Base-by-base conservation (phyloP, 1,140 invertebrate species). In the Metaphire vulgaris region DNA sequence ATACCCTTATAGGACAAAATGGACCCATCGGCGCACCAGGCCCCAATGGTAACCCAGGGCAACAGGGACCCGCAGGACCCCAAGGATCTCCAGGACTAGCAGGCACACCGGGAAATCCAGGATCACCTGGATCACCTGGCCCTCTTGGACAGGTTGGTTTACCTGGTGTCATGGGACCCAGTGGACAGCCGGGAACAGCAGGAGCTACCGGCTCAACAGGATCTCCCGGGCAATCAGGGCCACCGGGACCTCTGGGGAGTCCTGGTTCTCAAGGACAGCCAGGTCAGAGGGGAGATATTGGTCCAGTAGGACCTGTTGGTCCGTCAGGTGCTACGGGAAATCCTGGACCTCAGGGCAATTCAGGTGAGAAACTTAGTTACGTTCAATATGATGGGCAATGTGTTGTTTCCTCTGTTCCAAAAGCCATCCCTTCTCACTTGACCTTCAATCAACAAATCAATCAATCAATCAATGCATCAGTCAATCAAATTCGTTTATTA, bases 241-340 rank as follows among this genome's bases (percentile, higher is more conserved):
- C 29, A 33, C n/a, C 14, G 32, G 74, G 74, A 67, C 65, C 65
- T 33, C n/a, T 21, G 33, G 65, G 65, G 33, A n/a, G 21, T 31
- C 21, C 67, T 1, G 33, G 67, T 16, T 15, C 30, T 32, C 32
- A 26, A 31, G 67, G 67, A 69, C 67, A 32, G 15, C 74, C 26
- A 15, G 56, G 56, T 26, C 29, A 15, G 1, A 67, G 73, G 6
- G 76, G 76, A 75, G n/a, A 64, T 1, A 15, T n/a, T 28, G 77
- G 77, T 68, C 71, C 67, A 34, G n/a, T 21, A 56, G 76, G 76
- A 33, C 65, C 14, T 33, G 56, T 29, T 75, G 76, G 76, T n/a
- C 41, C 31, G 21, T 28, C 76, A 77, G 73, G 72, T n/a, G 16
- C 41, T 34, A 74, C 56, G 33, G 72, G 73, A 74, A 74, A 65